Conservation (phyloP, 1,140 invertebrate species). For the Drosophila suzukii region DNA sequence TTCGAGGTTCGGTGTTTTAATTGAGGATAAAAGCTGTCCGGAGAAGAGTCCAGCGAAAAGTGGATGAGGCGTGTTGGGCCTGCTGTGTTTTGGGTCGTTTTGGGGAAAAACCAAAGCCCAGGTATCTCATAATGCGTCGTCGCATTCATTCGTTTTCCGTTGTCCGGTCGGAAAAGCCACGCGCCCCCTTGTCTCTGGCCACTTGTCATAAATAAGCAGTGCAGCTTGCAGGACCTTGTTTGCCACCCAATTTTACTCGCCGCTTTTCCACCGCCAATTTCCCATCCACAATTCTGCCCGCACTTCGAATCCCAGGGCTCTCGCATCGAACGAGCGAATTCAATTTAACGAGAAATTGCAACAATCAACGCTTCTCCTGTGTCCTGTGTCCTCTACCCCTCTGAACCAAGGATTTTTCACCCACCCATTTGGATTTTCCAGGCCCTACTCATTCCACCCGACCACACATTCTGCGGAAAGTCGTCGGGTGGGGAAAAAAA, state of each 20-base stretch:
- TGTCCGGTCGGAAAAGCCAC: slow-evolving; percentile 33
- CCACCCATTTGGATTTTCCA: background rate
- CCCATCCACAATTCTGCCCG: slow-evolving; percentile 19
- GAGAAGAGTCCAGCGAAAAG: background rate
- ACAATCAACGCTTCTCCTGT: slow-evolving; percentile 68
- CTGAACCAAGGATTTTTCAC: background rate
- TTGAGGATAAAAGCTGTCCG: slow-evolving; percentile 44
- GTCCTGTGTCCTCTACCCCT: slow-evolving; percentile 1
- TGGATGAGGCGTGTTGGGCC: slow-evolving; percentile 37
- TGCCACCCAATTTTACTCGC: background rate
- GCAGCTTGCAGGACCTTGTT: slow-evolving; percentile 40
- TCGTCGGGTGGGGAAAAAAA: slow-evolving; percentile 18
- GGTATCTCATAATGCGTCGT: slow-evolving; percentile 72
- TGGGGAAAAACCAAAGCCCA: slow-evolving; percentile 57
- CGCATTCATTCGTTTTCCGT: slow-evolving; percentile 36
- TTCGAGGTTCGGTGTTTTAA: slow-evolving; percentile 32
- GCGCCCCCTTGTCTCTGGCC: slow-evolving; percentile 10
- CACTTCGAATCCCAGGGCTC: slow-evolving; percentile 45
- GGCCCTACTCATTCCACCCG: background rate
- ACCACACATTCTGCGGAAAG: slow-evolving; percentile 61
- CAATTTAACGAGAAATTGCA: slow-evolving; percentile 83
- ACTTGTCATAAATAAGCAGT: slow-evolving; percentile 80
- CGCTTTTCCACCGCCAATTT: slow-evolving; percentile 16
- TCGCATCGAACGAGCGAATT: slow-evolving; percentile 73
- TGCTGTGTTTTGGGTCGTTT: slow-evolving; percentile 74